phyloP scores from a whole-genome alignment of 2,888 invertebrate species.

The Calliopum simillimum region DNA sequence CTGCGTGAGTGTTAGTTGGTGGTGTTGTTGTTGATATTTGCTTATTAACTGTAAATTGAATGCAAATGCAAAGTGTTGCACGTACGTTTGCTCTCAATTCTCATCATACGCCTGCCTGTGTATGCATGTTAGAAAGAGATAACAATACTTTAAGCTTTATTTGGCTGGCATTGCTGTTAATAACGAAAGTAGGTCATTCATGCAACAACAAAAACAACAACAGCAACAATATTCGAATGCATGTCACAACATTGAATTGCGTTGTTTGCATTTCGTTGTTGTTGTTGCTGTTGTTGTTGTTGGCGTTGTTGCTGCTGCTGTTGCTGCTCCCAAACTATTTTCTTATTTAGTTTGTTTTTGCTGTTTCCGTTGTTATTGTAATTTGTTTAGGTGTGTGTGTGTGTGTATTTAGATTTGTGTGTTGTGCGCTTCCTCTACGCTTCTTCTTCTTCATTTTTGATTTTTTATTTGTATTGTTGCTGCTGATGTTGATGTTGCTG shows the following conservation, averaged over 20 bases:
- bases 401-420: no score
- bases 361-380: conserved; percentile 5
- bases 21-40: no score
- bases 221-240: conserved; percentile 12
- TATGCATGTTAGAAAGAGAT: background rate
- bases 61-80: no score
- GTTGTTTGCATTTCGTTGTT: conserved; percentile 20
- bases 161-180: background rate
- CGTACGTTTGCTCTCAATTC: no score
- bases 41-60: no score
- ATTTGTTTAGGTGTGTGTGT: no score
- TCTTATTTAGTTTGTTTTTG: background rate
- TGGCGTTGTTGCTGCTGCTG: conserved; percentile 11
- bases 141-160: background rate
- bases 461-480: background rate
- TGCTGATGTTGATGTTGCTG: no score
- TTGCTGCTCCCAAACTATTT: conserved; percentile 3
- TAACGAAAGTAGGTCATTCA: conserved; percentile 16
- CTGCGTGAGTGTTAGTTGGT: no score
- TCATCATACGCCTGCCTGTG: no score
- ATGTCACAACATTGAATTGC: conserved; percentile 27
- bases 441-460: no score
- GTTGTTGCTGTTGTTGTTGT: conserved; percentile 16
- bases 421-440: no score
- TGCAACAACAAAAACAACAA: background rate